Conservation (phyloP, 2,113 vertebrate genomes). For the Pleuronectes platessa region DNA sequence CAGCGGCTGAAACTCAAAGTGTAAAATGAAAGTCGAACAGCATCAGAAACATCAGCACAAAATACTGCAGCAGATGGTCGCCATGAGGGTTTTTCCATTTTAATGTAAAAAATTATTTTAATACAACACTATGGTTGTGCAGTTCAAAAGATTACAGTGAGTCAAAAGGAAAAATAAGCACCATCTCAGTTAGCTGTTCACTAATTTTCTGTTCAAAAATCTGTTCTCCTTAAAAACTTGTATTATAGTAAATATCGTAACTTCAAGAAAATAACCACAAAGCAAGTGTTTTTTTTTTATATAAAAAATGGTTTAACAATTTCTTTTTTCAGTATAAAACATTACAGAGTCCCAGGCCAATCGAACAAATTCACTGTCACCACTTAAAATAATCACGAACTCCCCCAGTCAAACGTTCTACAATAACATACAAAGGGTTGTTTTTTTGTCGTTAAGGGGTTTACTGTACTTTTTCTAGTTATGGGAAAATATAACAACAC, state of each 20-base stretch:
- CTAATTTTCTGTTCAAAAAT: slow-evolving; percentile 43
- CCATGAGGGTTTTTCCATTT: slow-evolving; percentile 27
- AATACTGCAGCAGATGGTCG: slow-evolving; percentile 39
- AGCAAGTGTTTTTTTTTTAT: slow-evolving; percentile 67
- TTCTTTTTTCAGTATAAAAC: slow-evolving; percentile 96
- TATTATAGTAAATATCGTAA: slow-evolving; percentile 67
- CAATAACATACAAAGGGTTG: slow-evolving; percentile 86
- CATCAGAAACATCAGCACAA: slow-evolving; percentile 41
- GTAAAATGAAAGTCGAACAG: slow-evolving; percentile 2
- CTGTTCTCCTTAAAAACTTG: slow-evolving; percentile 51
- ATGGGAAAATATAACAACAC: slow-evolving; percentile 79
- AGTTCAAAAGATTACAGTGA: slow-evolving; percentile 64
- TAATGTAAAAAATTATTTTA: slow-evolving; percentile 45
- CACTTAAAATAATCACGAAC: slow-evolving; percentile 79
- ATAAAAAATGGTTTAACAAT: slow-evolving; percentile 93
- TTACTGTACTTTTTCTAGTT: slow-evolving; percentile 77
- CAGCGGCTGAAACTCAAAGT: neutral
- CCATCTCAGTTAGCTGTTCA: slow-evolving; percentile 53
- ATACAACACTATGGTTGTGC: slow-evolving; percentile 55
- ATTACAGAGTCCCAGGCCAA: slow-evolving; percentile 87
- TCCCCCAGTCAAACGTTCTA: slow-evolving; percentile 84
- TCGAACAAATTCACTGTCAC: slow-evolving; percentile 85
- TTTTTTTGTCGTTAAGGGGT: slow-evolving; percentile 77
- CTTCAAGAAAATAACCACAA: slow-evolving; percentile 76
- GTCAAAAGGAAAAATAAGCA: slow-evolving; percentile 51